Conservation (phyloP, 2,113 vertebrate genomes). For the Rhipidura dahli region DNA sequence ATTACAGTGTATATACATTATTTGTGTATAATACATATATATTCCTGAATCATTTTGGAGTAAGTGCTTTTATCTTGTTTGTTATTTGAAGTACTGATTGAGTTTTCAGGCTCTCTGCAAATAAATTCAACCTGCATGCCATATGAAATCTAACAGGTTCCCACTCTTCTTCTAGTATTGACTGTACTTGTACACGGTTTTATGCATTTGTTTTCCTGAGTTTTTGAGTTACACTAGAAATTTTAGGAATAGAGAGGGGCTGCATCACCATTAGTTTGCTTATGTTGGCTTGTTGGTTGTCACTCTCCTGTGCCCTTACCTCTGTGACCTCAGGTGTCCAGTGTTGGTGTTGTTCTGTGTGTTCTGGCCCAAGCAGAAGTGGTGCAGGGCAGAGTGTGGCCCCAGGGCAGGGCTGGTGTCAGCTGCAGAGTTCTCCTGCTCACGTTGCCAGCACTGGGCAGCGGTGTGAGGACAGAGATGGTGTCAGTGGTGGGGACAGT, state of each 20-base stretch:
- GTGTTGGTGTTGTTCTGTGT: not conserved
- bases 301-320: not conserved
- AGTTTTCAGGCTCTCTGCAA: not conserved
- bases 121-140: not conserved
- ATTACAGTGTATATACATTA: not conserved
- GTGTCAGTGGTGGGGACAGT: not conserved
- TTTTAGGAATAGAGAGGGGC: not conserved
- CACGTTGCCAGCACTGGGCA: not conserved
- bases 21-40: not conserved
- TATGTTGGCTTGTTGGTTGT: not conserved
- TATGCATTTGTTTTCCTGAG: not conserved
- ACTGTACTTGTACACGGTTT: not conserved
- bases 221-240: not conserved
- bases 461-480: fast-evolving
- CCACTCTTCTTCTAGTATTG: not conserved
- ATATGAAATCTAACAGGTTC: not conserved
- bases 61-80: not conserved
- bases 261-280: not conserved
- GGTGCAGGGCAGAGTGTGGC: not conserved
- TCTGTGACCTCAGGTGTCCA: not conserved
- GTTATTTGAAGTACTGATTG: not conserved
- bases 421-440: not conserved
- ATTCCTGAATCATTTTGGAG: not conserved
- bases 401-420: not conserved
- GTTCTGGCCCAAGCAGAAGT: not conserved